These are phyloP conservation scores for Gerris buenoi DNA, from an alignment of 1,140 invertebrate species.

Conservation along the genomic window DNA sequence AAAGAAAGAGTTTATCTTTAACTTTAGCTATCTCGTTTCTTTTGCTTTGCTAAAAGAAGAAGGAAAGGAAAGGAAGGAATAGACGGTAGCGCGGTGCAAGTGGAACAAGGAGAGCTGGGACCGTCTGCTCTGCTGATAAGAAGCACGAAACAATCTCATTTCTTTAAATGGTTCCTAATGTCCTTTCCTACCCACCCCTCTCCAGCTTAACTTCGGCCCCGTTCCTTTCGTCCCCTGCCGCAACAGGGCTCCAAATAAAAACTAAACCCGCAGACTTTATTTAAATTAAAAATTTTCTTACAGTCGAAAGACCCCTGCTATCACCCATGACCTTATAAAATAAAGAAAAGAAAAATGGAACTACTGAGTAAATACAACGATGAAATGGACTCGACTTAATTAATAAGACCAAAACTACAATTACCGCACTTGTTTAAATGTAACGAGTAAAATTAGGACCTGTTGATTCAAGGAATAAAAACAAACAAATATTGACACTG, in stretches of 20 bases:
- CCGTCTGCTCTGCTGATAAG: background rate
- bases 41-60: background rate
- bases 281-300: background rate
- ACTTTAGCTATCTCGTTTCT: background rate
- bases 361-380: too few relatives aligned
- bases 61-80: background rate
- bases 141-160: background rate
- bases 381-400: too few relatives aligned
- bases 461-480: too few relatives aligned
- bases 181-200: background rate
- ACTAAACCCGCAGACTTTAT: background rate
- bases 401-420: too few relatives aligned
- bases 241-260: background rate
- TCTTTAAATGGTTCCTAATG: background rate
- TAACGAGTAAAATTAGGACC: too few relatives aligned
- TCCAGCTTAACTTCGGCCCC: background rate
- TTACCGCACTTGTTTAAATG: too few relatives aligned
- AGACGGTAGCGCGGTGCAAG: background rate
- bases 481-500: too few relatives aligned
- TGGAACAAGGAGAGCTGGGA: background rate
- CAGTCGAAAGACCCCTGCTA: too few relatives aligned
- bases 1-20: too few relatives aligned
- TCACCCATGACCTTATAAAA: too few relatives aligned
- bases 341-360: too few relatives aligned
- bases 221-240: background rate